A percentile compares a stretch with the other conserved stretches of the same genome.
These are phyloP conservation scores for Thera obeliscata DNA, from an alignment of 2,888 invertebrate genomes.

Conservation along the genomic window DNA sequence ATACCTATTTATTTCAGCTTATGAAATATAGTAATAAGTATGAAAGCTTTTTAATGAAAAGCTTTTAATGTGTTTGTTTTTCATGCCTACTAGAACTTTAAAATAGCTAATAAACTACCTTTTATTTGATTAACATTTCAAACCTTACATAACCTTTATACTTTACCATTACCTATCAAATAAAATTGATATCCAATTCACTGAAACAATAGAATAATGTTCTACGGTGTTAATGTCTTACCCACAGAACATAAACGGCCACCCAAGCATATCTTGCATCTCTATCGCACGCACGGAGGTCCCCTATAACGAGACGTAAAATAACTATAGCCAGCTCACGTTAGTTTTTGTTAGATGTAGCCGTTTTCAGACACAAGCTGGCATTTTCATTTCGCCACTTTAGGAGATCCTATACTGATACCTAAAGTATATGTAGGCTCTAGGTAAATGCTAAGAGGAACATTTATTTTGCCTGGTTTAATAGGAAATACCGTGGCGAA, in stretches of 20 bases:
- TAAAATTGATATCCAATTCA: conserved; percentile 35
- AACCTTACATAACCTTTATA: too few relatives aligned
- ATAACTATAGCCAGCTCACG: conserved; percentile 19
- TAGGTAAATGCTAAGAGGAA: too few relatives aligned
- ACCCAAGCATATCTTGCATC: conserved; percentile 35
- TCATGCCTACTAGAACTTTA: too few relatives aligned
- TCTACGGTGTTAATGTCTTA: conserved; percentile 51
- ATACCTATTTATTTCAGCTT: too few relatives aligned
- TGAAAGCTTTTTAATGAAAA: too few relatives aligned
- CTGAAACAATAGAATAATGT: conserved; percentile 74
- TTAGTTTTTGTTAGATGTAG: conserved; percentile 5
- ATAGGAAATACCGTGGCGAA: too few relatives aligned
- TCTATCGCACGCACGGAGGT: conserved; percentile 37
- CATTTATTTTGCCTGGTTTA: too few relatives aligned
- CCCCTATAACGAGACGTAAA: conserved; percentile 36
- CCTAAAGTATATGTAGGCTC: too few relatives aligned
- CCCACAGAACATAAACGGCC: conserved; percentile 19
- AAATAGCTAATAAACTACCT: background rate
- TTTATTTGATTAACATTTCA: background rate
- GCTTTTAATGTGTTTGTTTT: too few relatives aligned
- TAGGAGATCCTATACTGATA: too few relatives aligned
- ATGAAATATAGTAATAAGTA: too few relatives aligned
- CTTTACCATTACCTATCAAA: background rate
- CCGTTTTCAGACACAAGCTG: background rate
- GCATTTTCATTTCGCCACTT: too few relatives aligned